phyloP scores from a whole-genome alignment of 2,888 invertebrate species.

The Timandra comae region DNA sequence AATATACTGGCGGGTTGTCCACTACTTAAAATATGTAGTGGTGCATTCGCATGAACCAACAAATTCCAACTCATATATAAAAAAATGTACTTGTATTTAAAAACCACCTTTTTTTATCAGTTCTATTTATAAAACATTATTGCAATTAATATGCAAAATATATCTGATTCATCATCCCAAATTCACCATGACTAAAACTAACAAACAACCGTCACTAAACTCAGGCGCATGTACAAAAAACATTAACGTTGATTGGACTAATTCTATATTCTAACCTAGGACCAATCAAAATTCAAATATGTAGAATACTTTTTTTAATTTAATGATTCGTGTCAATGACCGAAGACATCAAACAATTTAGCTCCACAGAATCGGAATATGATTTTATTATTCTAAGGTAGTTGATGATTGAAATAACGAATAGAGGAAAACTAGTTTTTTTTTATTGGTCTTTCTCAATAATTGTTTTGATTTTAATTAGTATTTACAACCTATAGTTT shows the following conservation, averaged over 20 bases:
- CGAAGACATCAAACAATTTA: constrained; percentile 3
- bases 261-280: constrained; percentile 17
- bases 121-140: too few species aligned
- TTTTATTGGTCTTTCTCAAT: constrained; percentile 32
- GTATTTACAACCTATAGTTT: constrained; percentile 27
- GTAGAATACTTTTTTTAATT: constrained; percentile 16
- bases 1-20: too few species aligned
- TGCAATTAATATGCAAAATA: too few species aligned
- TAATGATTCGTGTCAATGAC: constrained; percentile 23
- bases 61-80: too few species aligned
- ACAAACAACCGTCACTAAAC: constrained; percentile 5
- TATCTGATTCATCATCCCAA: too few species aligned
- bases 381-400: constrained; percentile 22
- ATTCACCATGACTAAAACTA: too few species aligned
- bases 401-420: constrained; percentile 13
- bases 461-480: constrained; percentile 32
- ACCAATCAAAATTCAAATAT: constrained; percentile 21
- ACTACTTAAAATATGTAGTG: too few species aligned
- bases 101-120: too few species aligned
- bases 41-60: too few species aligned
- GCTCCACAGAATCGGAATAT: constrained; percentile 17
- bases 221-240: constrained; percentile 6
- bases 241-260: constrained; percentile 18
- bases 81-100: too few species aligned
- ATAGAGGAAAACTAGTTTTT: constrained; percentile 32